Percentiles rank a stretch among this genome's conserved stretches.
Evolutionary conservation across 2,888 invertebrate species (phyloP).

Genomic region (Meghimatium bilineatum): DNA sequence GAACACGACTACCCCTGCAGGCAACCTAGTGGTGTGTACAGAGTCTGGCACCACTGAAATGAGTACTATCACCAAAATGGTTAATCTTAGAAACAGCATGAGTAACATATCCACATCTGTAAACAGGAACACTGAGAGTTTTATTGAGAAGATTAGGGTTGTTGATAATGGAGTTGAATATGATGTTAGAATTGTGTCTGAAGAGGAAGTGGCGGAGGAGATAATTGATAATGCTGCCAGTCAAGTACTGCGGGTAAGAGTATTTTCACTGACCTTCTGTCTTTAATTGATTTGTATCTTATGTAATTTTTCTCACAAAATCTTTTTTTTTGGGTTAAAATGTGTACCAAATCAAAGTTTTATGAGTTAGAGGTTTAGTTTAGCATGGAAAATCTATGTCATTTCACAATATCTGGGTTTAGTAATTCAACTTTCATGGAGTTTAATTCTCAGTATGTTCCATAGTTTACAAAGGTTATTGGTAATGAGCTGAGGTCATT

Average conservation of each 20-base stretch:
- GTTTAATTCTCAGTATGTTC: no score
- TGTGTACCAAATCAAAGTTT: no score
- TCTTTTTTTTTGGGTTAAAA: no score
- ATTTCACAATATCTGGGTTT: no score
- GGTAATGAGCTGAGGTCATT: no score
- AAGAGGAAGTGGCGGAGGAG: constrained; percentile 43
- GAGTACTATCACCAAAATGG: not conserved
- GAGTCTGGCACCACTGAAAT: not conserved
- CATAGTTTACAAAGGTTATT: no score
- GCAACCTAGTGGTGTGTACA: not conserved
- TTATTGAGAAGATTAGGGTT: constrained; percentile 32
- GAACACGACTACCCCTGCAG: not conserved
- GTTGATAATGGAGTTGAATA: constrained; percentile 45
- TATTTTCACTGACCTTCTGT: not conserved
- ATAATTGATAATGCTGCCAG: constrained; percentile 32
- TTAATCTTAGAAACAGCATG: not conserved
- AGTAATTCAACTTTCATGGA: no score
- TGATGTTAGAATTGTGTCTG: constrained; percentile 45
- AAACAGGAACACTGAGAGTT: not conserved
- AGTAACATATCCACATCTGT: not conserved
- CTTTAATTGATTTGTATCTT: not conserved
- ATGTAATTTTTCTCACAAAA: not conserved
- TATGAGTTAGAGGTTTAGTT: no score
- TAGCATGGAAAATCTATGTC: no score
- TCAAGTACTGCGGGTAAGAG: constrained; percentile 13